A percentile compares a stretch with the other conserved stretches of the same genome.
These are phyloP conservation scores for Pipistrellus pygmaeus DNA, from an alignment of 2,797 vertebrate species.

Conservation along the genomic window DNA sequence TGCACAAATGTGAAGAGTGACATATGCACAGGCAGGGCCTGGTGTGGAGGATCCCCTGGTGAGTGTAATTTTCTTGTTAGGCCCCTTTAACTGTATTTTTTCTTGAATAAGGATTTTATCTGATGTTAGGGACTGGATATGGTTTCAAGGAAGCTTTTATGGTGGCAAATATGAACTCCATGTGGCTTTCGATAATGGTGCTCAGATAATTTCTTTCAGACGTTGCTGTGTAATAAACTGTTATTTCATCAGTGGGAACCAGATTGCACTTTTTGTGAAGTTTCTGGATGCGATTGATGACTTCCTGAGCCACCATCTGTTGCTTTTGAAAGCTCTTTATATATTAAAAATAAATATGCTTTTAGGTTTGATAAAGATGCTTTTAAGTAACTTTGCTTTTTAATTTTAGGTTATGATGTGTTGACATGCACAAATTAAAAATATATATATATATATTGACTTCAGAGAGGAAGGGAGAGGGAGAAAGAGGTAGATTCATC, in stretches of 20 bases:
- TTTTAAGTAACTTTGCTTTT: neutral
- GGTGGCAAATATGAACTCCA: slow-evolving; percentile 95
- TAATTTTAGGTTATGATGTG: neutral
- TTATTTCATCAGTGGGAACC: slow-evolving; percentile 97
- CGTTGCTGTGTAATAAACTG: slow-evolving; percentile 92
- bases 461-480: too few species aligned
- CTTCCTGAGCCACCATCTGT: slow-evolving; percentile 93
- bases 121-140: slow-evolving; percentile 92
- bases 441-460: too few species aligned
- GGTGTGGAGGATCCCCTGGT: slow-evolving; percentile 88
- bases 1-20: slow-evolving; percentile 92
- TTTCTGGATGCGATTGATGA: slow-evolving; percentile 99
- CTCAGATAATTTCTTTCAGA: slow-evolving; percentile 94
- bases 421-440: neutral
- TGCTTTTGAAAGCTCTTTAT: neutral
- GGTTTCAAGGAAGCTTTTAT: slow-evolving; percentile 94
- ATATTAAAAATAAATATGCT: neutral
- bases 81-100: slow-evolving; percentile 96
- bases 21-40: slow-evolving; percentile 92
- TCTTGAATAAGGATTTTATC: slow-evolving; percentile 94
- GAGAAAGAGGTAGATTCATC: too few species aligned
- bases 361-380: neutral
- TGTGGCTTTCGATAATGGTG: slow-evolving; percentile 94
- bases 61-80: slow-evolving; percentile 95
- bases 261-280: slow-evolving; percentile 98